A percentile compares a stretch with the other conserved stretches of the same genome.
phyloP scores from a whole-genome alignment of 2,888 invertebrate species.

The Folsomia candida region DNA sequence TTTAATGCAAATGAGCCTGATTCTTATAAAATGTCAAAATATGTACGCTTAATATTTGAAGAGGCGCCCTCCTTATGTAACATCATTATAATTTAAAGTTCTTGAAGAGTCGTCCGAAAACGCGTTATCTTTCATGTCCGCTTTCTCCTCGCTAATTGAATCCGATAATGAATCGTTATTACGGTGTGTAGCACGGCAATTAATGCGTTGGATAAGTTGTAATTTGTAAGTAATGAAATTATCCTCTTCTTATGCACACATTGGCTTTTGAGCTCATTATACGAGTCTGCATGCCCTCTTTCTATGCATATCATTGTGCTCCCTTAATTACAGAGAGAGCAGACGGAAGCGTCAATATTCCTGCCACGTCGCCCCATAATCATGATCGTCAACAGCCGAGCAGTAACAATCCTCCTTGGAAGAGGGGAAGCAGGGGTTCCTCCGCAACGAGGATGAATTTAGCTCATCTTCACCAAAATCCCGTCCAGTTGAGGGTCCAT shows the following conservation, averaged over 20 bases:
- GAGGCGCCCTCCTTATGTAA: no score
- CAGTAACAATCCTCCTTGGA: no score
- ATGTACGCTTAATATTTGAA: no score
- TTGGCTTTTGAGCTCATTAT: no score
- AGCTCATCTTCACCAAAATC: neutral
- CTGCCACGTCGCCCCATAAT: neutral
- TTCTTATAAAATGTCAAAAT: no score
- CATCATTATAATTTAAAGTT: no score
- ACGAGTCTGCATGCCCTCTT: no score
- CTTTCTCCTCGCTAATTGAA: neutral
- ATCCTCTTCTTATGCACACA: no score
- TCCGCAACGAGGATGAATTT: neutral
- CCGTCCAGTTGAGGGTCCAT: neutral
- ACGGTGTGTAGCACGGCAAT: neutral
- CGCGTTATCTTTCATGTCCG: no score
- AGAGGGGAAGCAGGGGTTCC: neutral
- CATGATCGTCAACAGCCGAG: neutral
- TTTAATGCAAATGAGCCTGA: no score
- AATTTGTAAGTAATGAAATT: neutral
- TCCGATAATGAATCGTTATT: neutral
- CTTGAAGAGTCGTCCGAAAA: no score
- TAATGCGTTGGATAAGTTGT: neutral
- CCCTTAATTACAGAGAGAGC: neutral
- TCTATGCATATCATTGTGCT: no score
- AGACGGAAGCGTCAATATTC: neutral